These are phyloP conservation scores for Patella ulyssiponensis DNA, from an alignment of 2,888 invertebrate genomes.

Conservation along the genomic window DNA sequence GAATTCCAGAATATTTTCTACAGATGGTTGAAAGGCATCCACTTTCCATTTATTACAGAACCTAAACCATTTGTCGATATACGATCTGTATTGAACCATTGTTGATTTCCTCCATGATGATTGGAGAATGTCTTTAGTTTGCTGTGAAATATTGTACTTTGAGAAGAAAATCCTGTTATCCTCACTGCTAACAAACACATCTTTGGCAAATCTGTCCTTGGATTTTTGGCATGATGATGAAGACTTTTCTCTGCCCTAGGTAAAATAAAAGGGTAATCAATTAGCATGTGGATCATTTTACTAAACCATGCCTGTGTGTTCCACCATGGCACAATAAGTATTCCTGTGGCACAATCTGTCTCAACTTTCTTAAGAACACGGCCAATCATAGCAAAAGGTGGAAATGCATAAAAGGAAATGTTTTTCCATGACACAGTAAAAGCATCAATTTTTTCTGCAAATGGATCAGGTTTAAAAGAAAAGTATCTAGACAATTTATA, in stretches of 20 bases:
- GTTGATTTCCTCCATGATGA: constrained; percentile 16
- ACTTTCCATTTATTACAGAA: constrained; percentile 21
- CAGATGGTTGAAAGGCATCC: constrained; percentile 23
- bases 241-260: background rate
- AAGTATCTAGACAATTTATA: constrained; percentile 17
- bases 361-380: constrained; percentile 23
- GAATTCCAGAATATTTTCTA: constrained; percentile 14
- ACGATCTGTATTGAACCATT: constrained; percentile 16
- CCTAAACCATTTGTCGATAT: constrained; percentile 24
- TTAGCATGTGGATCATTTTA: constrained; percentile 22
- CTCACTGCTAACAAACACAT: constrained; percentile 11
- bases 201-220: background rate
- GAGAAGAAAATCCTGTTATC: constrained; percentile 2
- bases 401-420: constrained; percentile 28
- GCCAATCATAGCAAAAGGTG: constrained; percentile 25
- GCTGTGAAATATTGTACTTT: background rate
- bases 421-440: constrained; percentile 22
- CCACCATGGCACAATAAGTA: too few relatives aligned
- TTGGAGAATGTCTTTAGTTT: constrained; percentile 11
- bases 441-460: constrained; percentile 23
- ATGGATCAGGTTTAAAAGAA: constrained; percentile 22
- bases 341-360: constrained; percentile 21
- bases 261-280: background rate
- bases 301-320: too few relatives aligned
- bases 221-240: background rate